These are phyloP conservation scores for Hirtodrosophila cameraria DNA, from an alignment of 2,888 invertebrate species.

Conservation along the genomic window DNA sequence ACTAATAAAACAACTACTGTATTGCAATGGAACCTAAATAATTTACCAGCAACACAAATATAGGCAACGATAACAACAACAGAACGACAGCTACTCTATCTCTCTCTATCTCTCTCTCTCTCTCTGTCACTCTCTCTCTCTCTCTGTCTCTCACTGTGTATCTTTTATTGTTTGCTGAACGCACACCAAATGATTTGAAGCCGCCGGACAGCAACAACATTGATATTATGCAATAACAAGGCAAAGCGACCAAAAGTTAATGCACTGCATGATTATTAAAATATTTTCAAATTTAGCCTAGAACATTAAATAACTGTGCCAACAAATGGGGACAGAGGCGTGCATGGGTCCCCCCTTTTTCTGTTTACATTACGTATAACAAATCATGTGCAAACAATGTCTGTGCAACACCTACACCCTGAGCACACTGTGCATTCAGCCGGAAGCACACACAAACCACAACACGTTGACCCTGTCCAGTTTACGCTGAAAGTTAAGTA, in stretches of 20 bases:
- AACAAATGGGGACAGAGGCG: background rate
- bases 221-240: conserved; percentile 76
- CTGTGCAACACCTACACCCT: conserved; percentile 47
- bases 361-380: conserved; percentile 68
- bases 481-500: conserved; percentile 27
- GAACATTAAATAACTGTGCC: conserved; percentile 7
- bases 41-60: conserved; percentile 50
- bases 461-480: conserved; percentile 13
- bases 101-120: background rate
- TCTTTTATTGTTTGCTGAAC: conserved; percentile 21
- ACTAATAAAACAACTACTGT: conserved; percentile 63
- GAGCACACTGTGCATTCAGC: conserved; percentile 29
- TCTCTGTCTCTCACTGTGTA: background rate
- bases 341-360: background rate
- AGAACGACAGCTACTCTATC: conserved; percentile 1
- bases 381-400: conserved; percentile 74
- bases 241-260: conserved; percentile 60
- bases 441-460: conserved; percentile 29
- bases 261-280: conserved; percentile 72
- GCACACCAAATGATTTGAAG: conserved; percentile 36
- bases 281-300: conserved; percentile 51
- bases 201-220: conserved; percentile 46
- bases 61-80: background rate
- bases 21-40: conserved; percentile 46
- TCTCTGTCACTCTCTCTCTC: background rate